Conservation (phyloP, 2,888 invertebrate species). For the Lithosia quadra region DNA sequence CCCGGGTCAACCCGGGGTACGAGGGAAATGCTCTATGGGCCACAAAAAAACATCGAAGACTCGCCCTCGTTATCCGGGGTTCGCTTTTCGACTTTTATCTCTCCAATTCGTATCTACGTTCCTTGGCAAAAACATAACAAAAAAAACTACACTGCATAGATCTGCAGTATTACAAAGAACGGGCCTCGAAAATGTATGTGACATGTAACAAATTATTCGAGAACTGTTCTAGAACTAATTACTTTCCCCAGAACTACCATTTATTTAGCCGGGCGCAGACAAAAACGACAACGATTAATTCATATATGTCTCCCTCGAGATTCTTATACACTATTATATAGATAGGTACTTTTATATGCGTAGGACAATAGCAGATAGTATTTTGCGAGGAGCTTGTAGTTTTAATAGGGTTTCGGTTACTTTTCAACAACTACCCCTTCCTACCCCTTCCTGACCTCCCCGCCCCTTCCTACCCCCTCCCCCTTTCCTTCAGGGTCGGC, state of each 20-base stretch:
- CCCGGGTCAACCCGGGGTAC: no score
- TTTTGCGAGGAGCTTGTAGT: no score
- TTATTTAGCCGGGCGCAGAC: slow-evolving; percentile 34
- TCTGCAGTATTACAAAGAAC: slow-evolving; percentile 11
- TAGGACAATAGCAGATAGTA: no score
- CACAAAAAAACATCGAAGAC: no score
- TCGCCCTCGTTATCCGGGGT: no score
- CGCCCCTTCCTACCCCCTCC: no score
- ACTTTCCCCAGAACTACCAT: slow-evolving; percentile 37
- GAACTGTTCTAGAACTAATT: slow-evolving; percentile 36
- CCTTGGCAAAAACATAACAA: not conserved
- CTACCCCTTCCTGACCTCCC: no score
- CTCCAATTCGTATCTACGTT: not conserved
- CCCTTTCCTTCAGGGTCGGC: no score
- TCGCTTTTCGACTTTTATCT: not conserved
- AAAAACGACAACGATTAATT: slow-evolving; percentile 37
- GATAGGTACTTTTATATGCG: not conserved
- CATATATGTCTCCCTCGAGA: slow-evolving; percentile 13
- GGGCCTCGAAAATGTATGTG: slow-evolving; percentile 28
- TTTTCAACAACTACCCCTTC: no score
- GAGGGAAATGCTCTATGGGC: no score
- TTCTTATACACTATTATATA: not conserved
- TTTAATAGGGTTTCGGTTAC: no score
- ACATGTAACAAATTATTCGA: slow-evolving; percentile 46
- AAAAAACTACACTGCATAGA: slow-evolving; percentile 5